Conservation (phyloP, 2,888 invertebrate genomes). For the Agonopterix subpropinquella region DNA sequence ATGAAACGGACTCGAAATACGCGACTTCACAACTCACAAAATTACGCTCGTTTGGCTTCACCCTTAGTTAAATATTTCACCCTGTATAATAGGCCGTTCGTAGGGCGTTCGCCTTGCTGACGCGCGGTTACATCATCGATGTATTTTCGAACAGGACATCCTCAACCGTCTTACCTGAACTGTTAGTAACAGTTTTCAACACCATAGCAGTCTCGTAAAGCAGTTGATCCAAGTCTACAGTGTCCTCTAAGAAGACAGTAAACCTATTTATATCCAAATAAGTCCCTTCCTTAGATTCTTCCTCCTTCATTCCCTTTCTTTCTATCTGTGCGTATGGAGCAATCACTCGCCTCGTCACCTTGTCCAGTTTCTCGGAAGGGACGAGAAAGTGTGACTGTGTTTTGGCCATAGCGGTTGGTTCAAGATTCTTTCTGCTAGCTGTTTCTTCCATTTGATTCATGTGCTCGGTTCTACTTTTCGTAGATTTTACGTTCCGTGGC, state of each 20-base stretch:
- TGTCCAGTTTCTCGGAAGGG: slow-evolving; percentile 63
- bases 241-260: slow-evolving; percentile 71
- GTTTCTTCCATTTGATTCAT: slow-evolving; percentile 21
- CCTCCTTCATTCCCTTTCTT: slow-evolving; percentile 51
- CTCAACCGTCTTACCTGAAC: slow-evolving; percentile 55
- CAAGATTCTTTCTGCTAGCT: slow-evolving; percentile 4
- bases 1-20: too few species aligned
- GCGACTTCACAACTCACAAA: too few species aligned
- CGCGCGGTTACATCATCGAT: not conserved
- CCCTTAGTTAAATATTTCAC: too few species aligned
- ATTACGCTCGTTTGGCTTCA: too few species aligned
- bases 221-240: slow-evolving; percentile 70
- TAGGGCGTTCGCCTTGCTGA: too few species aligned
- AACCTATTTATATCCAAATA: slow-evolving; percentile 63
- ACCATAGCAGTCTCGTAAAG: slow-evolving; percentile 76
- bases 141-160: slow-evolving; percentile 1
- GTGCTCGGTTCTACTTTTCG: slow-evolving; percentile 18
- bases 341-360: slow-evolving; percentile 74
- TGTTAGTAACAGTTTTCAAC: slow-evolving; percentile 70
- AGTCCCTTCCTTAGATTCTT: slow-evolving; percentile 41
- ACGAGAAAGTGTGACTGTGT: slow-evolving; percentile 61
- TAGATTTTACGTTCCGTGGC: slow-evolving; percentile 35
- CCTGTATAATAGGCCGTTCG: too few species aligned
- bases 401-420: slow-evolving; percentile 11
- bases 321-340: slow-evolving; percentile 74